These are phyloP conservation scores for Clostera curtula DNA, from an alignment of 2,888 invertebrate species.

Conservation along the genomic window DNA sequence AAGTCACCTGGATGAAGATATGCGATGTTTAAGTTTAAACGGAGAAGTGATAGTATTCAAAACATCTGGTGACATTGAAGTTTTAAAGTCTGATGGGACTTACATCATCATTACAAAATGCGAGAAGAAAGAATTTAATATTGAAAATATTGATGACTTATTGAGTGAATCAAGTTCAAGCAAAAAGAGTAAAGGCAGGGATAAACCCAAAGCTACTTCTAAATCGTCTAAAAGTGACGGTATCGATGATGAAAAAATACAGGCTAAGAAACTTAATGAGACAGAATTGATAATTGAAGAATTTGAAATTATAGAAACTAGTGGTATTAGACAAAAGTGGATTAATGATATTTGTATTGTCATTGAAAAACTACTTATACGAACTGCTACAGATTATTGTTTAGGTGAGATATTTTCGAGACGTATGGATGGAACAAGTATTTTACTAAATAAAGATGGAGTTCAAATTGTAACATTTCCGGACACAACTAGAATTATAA, in stretches of 20 bases:
- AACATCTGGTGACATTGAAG: constrained; percentile 39
- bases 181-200: constrained; percentile 40
- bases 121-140: constrained; percentile 26
- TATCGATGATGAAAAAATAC: constrained; percentile 20
- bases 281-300: constrained; percentile 49
- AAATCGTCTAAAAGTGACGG: constrained; percentile 33
- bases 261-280: constrained; percentile 20
- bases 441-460: constrained; percentile 56
- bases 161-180: constrained; percentile 29
- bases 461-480: constrained; percentile 51
- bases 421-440: constrained; percentile 57
- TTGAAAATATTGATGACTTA: constrained; percentile 20
- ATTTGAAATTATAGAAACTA: constrained; percentile 47
- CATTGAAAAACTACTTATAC: constrained; percentile 47
- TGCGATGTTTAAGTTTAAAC: constrained; percentile 54
- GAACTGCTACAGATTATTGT: constrained; percentile 59
- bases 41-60: constrained; percentile 61
- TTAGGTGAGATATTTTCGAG: constrained; percentile 57
- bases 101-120: constrained; percentile 46
- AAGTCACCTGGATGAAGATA: constrained; percentile 38
- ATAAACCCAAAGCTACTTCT: constrained; percentile 28
- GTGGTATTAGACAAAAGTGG: constrained; percentile 48
- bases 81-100: constrained; percentile 48
- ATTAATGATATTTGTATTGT: constrained; percentile 27
- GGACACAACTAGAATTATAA: constrained; percentile 55